Base-by-base conservation (phyloP, 2,113 vertebrate genomes). In the Phaethon lepturus region DNA sequence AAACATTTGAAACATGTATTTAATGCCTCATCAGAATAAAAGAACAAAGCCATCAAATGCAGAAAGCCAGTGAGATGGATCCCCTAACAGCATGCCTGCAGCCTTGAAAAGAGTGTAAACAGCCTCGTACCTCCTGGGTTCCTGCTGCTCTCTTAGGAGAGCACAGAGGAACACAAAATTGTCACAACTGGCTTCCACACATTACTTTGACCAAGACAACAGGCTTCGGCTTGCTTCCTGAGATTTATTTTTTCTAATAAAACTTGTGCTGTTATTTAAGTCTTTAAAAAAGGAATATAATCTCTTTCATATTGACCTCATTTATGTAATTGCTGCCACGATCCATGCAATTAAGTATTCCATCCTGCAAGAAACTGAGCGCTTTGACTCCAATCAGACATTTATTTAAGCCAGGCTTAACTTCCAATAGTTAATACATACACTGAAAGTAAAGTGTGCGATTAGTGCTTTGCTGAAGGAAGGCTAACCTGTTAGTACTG, bases 21-120 rank as follows among this genome's bases (percentile, higher is more conserved):
- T 91, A 95, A 72, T 85, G 89, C 58, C 91, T 87, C 89, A 88
- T 94, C 76, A 87, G 86, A 95, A 85, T 13, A 87, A 33, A 84
- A 94, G 86, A 93, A 93, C 73, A 93, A 97, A 97, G 93, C 38
- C 76, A 74, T 31, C 33, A 60, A 60, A 72, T 24, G 80, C 66
- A 92, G 85, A 89, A 82, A 50, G 86, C 53, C 2, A 1, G 45
- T 13, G 88, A 76, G 78, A 72, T 53, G 79, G 22, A 71, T 52
- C 86, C 88, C 92, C 60, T 81, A 80, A 59, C 76, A 93, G 90
- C 76, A 84, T 0, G 86, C 68, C 92, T 60, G 90, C 73, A 95
- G 95, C 91, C 93, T 88, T 90, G 90, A 64, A 72, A 42, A 49
- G 56, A 86, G 68, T 40, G 52, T 59, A 24, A 96, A 88, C 52